These are phyloP conservation scores for Mylabris phalerata DNA, from an alignment of 1,140 invertebrate species.

Conservation along the genomic window DNA sequence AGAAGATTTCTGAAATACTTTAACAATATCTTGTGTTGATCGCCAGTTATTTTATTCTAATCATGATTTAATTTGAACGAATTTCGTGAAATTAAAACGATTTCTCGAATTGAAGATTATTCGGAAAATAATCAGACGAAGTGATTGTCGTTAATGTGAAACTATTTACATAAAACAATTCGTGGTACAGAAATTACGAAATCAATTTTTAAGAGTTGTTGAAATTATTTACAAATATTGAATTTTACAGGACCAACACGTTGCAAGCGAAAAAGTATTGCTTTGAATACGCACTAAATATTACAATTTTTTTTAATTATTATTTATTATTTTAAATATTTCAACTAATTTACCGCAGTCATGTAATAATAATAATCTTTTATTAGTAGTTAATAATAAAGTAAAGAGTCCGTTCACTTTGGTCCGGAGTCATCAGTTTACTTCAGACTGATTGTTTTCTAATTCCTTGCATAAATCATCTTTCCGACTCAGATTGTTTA, in stretches of 20 bases:
- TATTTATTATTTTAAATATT: neutral
- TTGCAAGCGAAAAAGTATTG: slow-evolving; percentile 39
- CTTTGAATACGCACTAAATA: slow-evolving; percentile 38
- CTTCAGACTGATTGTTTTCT: neutral
- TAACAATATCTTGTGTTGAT: slow-evolving; percentile 17
- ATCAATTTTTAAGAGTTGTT: slow-evolving; percentile 3
- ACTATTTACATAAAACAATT: slow-evolving; percentile 6
- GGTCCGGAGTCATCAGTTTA: slow-evolving; percentile 34
- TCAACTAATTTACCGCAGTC: slow-evolving; percentile 4
- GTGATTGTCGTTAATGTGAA: slow-evolving; percentile 24
- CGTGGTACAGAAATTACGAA: neutral
- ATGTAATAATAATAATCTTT: neutral
- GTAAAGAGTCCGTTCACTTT: slow-evolving; percentile 31
- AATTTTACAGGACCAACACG: slow-evolving; percentile 33
- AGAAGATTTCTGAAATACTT: slow-evolving; percentile 23
- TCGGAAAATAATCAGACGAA: slow-evolving; percentile 14
- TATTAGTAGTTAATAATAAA: neutral
- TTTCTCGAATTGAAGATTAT: neutral
- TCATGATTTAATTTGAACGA: neutral
- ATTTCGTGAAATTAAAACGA: neutral
- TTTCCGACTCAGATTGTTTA: slow-evolving; percentile 20
- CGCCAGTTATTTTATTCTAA: neutral
- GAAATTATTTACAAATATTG: slow-evolving; percentile 24
- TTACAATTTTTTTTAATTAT: slow-evolving; percentile 15
- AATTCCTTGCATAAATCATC: neutral